phyloP scores from a whole-genome alignment of 2,113 vertebrate genomes.

The Pteropus alecto region DNA sequence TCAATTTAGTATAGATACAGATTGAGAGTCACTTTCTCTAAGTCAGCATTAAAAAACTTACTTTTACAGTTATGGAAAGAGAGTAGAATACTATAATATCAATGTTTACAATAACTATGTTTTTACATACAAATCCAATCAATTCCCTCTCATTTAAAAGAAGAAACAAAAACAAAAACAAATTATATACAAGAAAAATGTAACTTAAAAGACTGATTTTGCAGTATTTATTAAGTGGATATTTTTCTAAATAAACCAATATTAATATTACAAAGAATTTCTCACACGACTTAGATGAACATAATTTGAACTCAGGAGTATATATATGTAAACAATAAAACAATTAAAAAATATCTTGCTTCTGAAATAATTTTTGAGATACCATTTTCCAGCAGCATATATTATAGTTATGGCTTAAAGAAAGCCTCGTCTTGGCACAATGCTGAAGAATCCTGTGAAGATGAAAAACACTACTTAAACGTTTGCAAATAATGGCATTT shows the following conservation, averaged over 20 bases:
- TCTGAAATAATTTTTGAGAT: constrained; percentile 63
- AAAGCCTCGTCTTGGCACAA: constrained; percentile 81
- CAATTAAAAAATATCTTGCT: not conserved
- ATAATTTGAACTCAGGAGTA: not conserved
- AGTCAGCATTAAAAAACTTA: not conserved
- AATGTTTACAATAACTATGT: not conserved
- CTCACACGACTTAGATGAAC: constrained; percentile 12
- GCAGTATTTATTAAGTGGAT: not conserved
- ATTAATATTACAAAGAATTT: constrained; percentile 31
- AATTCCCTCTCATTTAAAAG: not conserved
- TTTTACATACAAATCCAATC: not conserved
- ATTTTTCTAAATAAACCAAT: constrained; percentile 29
- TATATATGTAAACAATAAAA: not conserved
- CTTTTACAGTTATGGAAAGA: not conserved
- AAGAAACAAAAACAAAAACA: not conserved
- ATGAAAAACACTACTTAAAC: constrained; percentile 45
- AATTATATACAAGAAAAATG: not conserved
- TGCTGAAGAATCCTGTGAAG: constrained; percentile 83
- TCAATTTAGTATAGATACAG: not conserved
- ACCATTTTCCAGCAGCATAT: constrained; percentile 87
- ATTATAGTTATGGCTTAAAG: constrained; percentile 77
- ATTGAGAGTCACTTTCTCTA: constrained; percentile 38
- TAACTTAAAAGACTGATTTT: constrained; percentile 12
- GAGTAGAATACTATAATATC: not conserved
- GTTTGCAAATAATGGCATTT: not conserved